phyloP scores from a whole-genome alignment of 1,140 invertebrate genomes.

The Cyclargus thomasi region DNA sequence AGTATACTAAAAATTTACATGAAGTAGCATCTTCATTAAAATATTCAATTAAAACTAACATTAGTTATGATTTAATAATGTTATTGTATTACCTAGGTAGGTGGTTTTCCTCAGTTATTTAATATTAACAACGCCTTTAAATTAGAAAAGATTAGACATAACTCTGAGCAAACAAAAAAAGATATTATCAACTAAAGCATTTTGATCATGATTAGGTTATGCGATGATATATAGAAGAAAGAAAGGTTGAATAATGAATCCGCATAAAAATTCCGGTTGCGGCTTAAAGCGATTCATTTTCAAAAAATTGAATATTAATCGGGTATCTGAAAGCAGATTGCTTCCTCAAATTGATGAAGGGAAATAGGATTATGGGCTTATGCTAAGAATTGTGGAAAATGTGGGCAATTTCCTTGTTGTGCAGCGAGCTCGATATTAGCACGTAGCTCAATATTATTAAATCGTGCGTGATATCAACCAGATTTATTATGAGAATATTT shows the following conservation, averaged over 20 bases:
- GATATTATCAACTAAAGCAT: not conserved
- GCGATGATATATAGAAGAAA: constrained; percentile 16
- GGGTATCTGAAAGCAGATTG: constrained; percentile 22
- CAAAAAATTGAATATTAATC: constrained; percentile 24
- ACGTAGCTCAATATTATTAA: not conserved
- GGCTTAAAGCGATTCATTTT: constrained; percentile 20
- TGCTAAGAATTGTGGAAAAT: constrained; percentile 3
- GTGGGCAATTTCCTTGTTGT: constrained; percentile 10
- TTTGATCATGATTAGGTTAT: constrained; percentile 5
- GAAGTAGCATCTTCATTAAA: too few relatives aligned
- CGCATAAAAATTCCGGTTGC: constrained; percentile 20
- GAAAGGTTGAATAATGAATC: constrained; percentile 18
- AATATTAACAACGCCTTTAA: too few relatives aligned
- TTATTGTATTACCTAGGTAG: too few relatives aligned
- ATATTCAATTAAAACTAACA: too few relatives aligned
- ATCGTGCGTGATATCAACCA: not conserved
- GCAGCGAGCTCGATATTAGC: not conserved
- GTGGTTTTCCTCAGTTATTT: too few relatives aligned
- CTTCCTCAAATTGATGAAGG: constrained; percentile 19
- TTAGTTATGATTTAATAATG: too few relatives aligned
- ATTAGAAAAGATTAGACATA: too few relatives aligned
- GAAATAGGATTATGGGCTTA: constrained; percentile 19
- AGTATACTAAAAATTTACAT: too few relatives aligned
- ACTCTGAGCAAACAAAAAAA: not conserved
- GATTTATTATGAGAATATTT: not conserved